phyloP scores from a whole-genome alignment of 2,113 vertebrate species.

The Misgurnus anguillicaudatus region DNA sequence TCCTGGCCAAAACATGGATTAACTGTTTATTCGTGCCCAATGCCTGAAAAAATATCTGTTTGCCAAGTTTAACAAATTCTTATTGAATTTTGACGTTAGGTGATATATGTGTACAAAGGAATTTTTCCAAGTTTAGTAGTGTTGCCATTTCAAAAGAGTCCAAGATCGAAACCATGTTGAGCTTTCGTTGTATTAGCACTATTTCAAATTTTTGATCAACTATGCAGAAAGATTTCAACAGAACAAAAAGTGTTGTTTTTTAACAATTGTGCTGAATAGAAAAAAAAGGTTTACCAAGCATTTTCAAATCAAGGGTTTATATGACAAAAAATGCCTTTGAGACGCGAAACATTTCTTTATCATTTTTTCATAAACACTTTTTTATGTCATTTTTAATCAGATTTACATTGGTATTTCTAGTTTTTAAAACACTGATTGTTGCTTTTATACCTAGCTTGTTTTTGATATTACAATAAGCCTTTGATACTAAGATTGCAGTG shows the following conservation, averaged over 20 bases:
- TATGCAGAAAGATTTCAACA: constrained; percentile 47
- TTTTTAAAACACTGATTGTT: constrained; percentile 65
- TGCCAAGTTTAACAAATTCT: constrained; percentile 32
- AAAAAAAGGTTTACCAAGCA: constrained; percentile 72
- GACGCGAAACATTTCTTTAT: constrained; percentile 69
- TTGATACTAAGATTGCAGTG: constrained; percentile 74
- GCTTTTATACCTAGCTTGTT: constrained; percentile 72
- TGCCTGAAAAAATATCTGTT: constrained; percentile 3
- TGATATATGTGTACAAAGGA: constrained; percentile 12
- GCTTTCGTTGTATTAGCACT: constrained; percentile 33
- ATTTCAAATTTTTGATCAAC: constrained; percentile 27
- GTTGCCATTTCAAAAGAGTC: constrained; percentile 50
- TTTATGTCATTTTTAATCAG: constrained; percentile 38
- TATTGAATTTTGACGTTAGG: not conserved
- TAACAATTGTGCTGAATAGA: constrained; percentile 20
- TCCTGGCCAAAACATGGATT: constrained; percentile 19
- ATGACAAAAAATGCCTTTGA: constrained; percentile 79
- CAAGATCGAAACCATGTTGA: not conserved
- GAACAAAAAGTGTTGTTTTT: constrained; percentile 50
- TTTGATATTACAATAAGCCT: constrained; percentile 69
- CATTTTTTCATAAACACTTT: constrained; percentile 70
- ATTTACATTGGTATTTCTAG: constrained; percentile 55
- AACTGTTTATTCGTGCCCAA: constrained; percentile 19
- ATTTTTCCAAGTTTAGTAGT: constrained; percentile 39
- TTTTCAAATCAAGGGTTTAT: constrained; percentile 81